Base-by-base conservation (phyloP, 2,113 vertebrate genomes). In the Xenopus borealis region DNA sequence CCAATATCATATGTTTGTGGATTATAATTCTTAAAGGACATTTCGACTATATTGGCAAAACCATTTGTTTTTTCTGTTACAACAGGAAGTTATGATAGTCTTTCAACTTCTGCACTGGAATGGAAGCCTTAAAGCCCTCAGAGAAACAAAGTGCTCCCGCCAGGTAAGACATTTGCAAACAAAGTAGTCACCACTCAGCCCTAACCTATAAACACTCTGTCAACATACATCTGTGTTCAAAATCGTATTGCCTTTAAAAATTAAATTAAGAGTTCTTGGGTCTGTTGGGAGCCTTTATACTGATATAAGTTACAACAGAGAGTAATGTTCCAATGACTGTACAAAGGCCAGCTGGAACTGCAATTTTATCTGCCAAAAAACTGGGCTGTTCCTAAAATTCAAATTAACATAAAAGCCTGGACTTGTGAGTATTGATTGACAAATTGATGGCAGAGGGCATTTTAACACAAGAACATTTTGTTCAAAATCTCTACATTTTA, bases 51-150 rank as follows among this genome's bases (percentile, higher is more conserved):
- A 50, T 13, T 50, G 11, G 14, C 10, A 12, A 50, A 3, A 50
- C 14, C 11, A 13, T 13, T 50, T 50, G 10, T 50, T 50, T 50
- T 74, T 76, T 62, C 52, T 82, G 78, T 78, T 82, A 1, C 64
- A 27, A 27, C 23, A 95, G 94, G 94, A 94, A 83, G 86, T 94
- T 84, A 95, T 95, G 94, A 95, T 91, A 46, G 80, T 94, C 80
- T 95, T 95, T 81, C 94, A 95, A 71, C 81, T 95, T 58, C 75
- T 95, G 80, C 94, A 95, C 70, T 95, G 94, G 94, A 95, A 95
- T 3, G 90, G 93, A 81, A 94, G 89, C 27, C 86, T 95, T 30
- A 95, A 93, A 82, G 89, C 88, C 16, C 84, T 95, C 46, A 91
- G 91, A 78, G 87, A 95, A 73, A 91, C 88, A 3, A 90, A 90